phyloP scores from a whole-genome alignment of 2,888 invertebrate genomes.

The Baccha elongata region DNA sequence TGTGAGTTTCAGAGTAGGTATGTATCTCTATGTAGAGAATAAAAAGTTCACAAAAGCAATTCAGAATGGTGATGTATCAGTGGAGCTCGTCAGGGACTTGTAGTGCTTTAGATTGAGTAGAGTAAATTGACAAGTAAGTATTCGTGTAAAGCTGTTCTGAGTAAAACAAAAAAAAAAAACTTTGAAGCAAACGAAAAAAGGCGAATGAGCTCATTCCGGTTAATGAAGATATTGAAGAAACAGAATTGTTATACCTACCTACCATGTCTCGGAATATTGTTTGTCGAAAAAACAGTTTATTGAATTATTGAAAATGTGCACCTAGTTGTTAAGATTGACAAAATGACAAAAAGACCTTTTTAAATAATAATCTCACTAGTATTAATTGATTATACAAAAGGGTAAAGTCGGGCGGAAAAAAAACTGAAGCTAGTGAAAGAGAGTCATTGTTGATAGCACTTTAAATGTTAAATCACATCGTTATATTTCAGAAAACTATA shows the following conservation, averaged over 20 bases:
- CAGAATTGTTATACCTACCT: constrained; percentile 36
- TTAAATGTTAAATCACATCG: no score
- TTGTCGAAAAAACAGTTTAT: no score
- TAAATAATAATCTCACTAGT: no score
- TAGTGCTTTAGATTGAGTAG: constrained; percentile 1
- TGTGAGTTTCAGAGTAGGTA: constrained; percentile 7
- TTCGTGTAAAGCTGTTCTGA: constrained; percentile 38
- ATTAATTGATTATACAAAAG: no score
- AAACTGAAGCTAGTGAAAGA: no score
- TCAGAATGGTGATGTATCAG: constrained; percentile 2
- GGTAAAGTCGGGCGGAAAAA: no score
- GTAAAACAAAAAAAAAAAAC: constrained; percentile 11
- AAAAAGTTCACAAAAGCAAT: constrained; percentile 10
- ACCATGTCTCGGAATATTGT: no score
- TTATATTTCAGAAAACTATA: no score
- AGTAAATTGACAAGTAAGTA: constrained; percentile 14
- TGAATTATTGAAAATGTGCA: no score
- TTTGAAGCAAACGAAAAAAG: constrained; percentile 25
- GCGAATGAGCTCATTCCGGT: constrained; percentile 57
- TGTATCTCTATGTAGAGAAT: background rate
- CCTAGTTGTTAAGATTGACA: no score
- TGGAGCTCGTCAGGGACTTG: constrained; percentile 9
- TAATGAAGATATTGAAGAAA: constrained; percentile 16
- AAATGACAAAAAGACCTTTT: no score
- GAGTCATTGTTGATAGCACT: no score